Base-by-base conservation (phyloP, 2,888 invertebrate species). In the Chrysolina haemoptera region DNA sequence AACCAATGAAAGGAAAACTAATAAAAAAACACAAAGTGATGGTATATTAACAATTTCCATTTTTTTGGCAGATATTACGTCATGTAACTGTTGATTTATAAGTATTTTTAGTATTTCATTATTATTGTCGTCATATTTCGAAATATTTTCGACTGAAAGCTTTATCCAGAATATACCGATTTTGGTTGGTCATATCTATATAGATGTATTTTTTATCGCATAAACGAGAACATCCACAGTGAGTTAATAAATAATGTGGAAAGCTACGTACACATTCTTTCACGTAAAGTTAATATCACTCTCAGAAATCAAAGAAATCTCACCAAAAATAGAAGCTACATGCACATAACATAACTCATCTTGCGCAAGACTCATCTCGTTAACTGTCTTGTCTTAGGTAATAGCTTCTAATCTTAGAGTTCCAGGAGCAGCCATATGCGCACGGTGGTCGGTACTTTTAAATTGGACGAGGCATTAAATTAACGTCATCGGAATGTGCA, bases 401-500 rank as follows among this genome's bases (percentile, higher is more conserved):
- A 70, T 70, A 70, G 64, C 46, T 41, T 65, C 70, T 70, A 55
- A 70, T 65, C 53, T 70, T 43, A 43, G 55, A 70, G 55, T 46
- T 62, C 59, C 41, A 27, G 22, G 55, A 55, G 55, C 55, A 64
- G 64, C 55, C 73, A 62, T 71, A 76, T 66, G 71, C 76, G 69
- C 71, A 27, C 59, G 71, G 73, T 69, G 70, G 76, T 76, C 73
- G 76, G 71, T 68, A 70, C 71, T 76, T 74, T 74, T 69, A 62
- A 74, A 71, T 71, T 71, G 71, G 76, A 76, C 73, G 71, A 70
- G 68, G 64, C 71, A 74, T 74, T 73, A 73, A 76, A 70, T 77
- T 75, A 77, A 77, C 70, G 64, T 73, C 71, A 22, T 69, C 62
- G 78, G 78, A 75, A 78, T 76, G 78, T 76, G 70, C 76, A 74